Percentiles rank a stretch among this genome's conserved stretches.
Evolutionary conservation across 1,140 invertebrate genomes (phyloP).

Genomic region (Belonocnema kinseyi): DNA sequence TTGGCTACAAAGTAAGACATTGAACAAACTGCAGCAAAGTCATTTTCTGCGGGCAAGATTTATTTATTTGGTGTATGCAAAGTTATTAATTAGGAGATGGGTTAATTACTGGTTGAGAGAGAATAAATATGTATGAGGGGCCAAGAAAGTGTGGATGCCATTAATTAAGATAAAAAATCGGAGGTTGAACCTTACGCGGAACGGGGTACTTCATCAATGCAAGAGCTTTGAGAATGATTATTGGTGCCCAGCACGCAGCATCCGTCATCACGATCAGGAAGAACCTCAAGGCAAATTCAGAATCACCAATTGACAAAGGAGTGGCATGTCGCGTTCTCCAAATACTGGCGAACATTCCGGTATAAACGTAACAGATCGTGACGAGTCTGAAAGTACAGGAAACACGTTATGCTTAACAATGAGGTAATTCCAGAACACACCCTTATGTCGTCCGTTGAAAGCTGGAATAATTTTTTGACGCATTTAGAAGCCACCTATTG

Average conservation of each 20-base stretch:
- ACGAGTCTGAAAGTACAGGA: constrained; percentile 75
- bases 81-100: constrained; percentile 7
- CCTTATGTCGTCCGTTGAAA: too few species aligned
- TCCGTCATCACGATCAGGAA: constrained; percentile 87
- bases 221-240: constrained; percentile 82
- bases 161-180: constrained; percentile 21
- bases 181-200: constrained; percentile 57
- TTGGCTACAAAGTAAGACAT: not conserved
- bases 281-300: constrained; percentile 83
- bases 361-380: constrained; percentile 80
- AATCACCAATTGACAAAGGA: constrained; percentile 79
- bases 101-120: not conserved
- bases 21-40: not conserved
- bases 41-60: not conserved
- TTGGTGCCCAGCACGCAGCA: constrained; percentile 85
- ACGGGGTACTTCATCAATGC: constrained; percentile 76
- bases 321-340: constrained; percentile 79
- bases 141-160: not conserved
- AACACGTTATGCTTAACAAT: not conserved
- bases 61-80: not conserved
- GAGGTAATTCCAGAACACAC: too few species aligned
- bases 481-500: too few species aligned
- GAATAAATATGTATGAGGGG: not conserved
- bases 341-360: constrained; percentile 81
- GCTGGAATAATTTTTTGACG: too few species aligned